Evolutionary conservation across 2,888 invertebrate genomes (phyloP), one percentile per base, ranked within the genome.

Genomic region (Cataglyphis altisquamis): DNA sequence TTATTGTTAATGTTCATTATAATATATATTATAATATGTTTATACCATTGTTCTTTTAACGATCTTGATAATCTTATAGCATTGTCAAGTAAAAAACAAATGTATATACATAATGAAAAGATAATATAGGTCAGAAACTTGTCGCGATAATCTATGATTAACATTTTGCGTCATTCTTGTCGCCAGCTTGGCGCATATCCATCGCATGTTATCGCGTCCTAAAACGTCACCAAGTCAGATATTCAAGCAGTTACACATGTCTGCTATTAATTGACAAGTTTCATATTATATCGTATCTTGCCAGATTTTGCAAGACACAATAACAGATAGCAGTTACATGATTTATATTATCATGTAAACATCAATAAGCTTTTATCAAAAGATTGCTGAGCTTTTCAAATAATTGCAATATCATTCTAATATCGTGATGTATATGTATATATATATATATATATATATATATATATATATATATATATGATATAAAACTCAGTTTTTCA

Each of bases 111-210:
- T 48, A 52, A 52, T 52, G n/a, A 32, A 36, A 55, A 3, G 12
- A 12, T 45, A 12, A 45, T 45, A 70, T 2, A 36, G 70, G 70
- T 70, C 70, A 39, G 36, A 57, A 70, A 70, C 70, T 55, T 57
- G 8, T 55, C 70, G 32, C 12, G 55, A 70, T 39, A 8, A 57
- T 70, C 55, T 70, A 52, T 55, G 55, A 70, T 25, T 36, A n/a
- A n/a, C 52, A 39, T 36, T 70, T 32, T 21, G 18, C 55, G 29
- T 55, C 55, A 70, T 32, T 32, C 52, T 36, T 48, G 21, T 9
- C 36, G 55, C n/a, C 48, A 8, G n/a, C 18, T 9, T 70, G 70
- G 55, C 70, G 57, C 70, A 41, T n/a, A 29, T 70, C 21, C 45
- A 39, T 29, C 3, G 6, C 18, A 32, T 18, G 57, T 39, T 39